Percentiles rank a stretch among this genome's conserved stretches.
Evolutionary conservation across 2,797 vertebrate species (phyloP).

Genomic region (Dendrocincla fuliginosa): DNA sequence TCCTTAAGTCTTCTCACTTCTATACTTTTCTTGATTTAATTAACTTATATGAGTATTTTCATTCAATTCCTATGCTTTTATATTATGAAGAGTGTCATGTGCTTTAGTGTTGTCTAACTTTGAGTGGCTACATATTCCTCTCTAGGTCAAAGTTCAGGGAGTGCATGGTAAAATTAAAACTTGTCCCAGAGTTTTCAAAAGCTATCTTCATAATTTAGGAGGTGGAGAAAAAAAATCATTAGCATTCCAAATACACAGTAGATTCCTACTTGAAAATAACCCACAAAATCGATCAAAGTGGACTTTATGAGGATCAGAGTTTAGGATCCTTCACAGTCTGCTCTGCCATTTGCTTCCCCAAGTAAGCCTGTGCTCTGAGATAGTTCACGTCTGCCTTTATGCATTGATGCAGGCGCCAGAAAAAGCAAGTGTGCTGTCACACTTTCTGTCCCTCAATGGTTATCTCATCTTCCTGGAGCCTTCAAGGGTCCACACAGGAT

Average conservation of each 20-base stretch:
- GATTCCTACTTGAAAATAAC: background rate
- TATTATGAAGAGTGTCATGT: background rate
- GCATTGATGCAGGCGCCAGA: background rate
- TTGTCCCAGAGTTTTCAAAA: background rate
- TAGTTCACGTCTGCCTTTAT: background rate
- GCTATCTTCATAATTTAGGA: background rate
- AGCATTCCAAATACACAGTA: background rate
- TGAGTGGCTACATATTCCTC: background rate
- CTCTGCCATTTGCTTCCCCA: background rate
- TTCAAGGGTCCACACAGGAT: background rate
- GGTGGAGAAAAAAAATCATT: background rate
- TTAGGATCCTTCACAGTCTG: background rate
- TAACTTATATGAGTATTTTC: constrained; percentile 3
- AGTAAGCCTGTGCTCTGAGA: background rate
- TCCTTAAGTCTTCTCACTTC: background rate
- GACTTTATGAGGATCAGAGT: background rate
- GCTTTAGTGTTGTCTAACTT: background rate
- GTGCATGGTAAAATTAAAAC: background rate
- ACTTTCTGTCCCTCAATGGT: background rate
- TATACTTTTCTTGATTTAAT: constrained; percentile 43
- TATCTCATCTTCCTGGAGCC: background rate
- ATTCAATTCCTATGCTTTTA: background rate
- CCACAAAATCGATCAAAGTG: background rate
- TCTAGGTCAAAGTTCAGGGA: background rate
- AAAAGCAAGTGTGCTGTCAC: background rate